These are phyloP conservation scores for Drosophila robusta DNA, from an alignment of 2,888 invertebrate genomes.

Conservation along the genomic window DNA sequence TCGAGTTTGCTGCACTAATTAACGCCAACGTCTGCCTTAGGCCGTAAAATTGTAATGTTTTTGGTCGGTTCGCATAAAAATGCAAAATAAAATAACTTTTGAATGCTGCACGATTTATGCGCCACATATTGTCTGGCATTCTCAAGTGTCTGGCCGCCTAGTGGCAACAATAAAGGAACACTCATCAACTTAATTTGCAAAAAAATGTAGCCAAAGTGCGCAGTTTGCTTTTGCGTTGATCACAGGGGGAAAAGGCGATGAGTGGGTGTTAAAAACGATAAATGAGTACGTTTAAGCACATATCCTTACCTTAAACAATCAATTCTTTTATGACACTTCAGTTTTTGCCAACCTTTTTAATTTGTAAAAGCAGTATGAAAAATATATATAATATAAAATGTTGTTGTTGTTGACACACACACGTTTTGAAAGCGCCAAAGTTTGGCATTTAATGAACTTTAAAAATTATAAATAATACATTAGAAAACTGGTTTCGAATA, in stretches of 20 bases:
- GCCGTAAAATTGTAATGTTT: constrained; percentile 36
- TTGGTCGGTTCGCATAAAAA: constrained; percentile 29
- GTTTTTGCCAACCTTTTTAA: neutral
- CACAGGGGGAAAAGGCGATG: neutral
- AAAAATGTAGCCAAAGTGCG: constrained; percentile 32
- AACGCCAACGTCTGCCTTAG: constrained; percentile 49
- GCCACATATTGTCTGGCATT: constrained; percentile 44
- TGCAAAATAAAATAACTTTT: constrained; percentile 43
- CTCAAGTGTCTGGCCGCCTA: constrained; percentile 46
- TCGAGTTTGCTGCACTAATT: constrained; percentile 50
- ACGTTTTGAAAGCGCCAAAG: constrained; percentile 12
- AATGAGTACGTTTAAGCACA: constrained; percentile 1
- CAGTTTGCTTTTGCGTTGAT: constrained; percentile 20
- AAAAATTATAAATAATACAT: constrained; percentile 41
- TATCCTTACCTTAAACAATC: neutral
- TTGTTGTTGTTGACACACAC: neutral
- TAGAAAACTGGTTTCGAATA: constrained; percentile 50
- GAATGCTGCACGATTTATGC: constrained; percentile 33
- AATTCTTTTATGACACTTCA: neutral
- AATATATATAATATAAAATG: neutral
- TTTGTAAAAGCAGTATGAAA: neutral
- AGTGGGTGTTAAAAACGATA: constrained; percentile 21
- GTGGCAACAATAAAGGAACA: constrained; percentile 4
- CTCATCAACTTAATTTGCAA: neutral
- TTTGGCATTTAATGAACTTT: constrained; percentile 66